These are phyloP conservation scores for Garrulus glandarius DNA, from an alignment of 2,797 vertebrate species.

Conservation along the genomic window DNA sequence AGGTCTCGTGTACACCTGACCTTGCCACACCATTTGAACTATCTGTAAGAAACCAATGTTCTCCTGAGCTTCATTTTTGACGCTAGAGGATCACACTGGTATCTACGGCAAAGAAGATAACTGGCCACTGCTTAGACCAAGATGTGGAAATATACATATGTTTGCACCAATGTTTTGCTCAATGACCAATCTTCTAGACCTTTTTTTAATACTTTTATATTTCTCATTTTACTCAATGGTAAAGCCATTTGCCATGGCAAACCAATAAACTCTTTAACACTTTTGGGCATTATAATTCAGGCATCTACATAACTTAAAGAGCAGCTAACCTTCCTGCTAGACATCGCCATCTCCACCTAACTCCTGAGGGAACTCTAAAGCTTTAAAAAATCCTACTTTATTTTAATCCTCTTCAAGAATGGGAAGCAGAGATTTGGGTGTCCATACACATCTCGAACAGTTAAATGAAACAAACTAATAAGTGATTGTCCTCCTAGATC, in stretches of 20 bases:
- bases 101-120: not conserved
- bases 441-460: not conserved
- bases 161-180: not conserved
- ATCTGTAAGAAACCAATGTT: not conserved
- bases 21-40: not conserved
- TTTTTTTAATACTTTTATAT: not conserved
- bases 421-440: not conserved
- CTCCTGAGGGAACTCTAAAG: not conserved
- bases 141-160: not conserved
- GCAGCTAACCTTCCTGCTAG: not conserved
- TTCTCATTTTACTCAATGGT: not conserved
- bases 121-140: not conserved
- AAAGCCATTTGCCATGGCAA: not conserved
- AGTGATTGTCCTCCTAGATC: not conserved
- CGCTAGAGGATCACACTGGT: not conserved
- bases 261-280: not conserved
- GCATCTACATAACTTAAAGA: not conserved
- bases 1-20: not conserved
- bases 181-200: not conserved
- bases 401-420: not conserved
- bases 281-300: not conserved
- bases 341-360: not conserved
- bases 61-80: not conserved
- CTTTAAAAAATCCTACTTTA: not conserved
- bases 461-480: not conserved